Base-by-base conservation (phyloP, 2,797 vertebrate species). In the Cephalopachus bancanus region DNA sequence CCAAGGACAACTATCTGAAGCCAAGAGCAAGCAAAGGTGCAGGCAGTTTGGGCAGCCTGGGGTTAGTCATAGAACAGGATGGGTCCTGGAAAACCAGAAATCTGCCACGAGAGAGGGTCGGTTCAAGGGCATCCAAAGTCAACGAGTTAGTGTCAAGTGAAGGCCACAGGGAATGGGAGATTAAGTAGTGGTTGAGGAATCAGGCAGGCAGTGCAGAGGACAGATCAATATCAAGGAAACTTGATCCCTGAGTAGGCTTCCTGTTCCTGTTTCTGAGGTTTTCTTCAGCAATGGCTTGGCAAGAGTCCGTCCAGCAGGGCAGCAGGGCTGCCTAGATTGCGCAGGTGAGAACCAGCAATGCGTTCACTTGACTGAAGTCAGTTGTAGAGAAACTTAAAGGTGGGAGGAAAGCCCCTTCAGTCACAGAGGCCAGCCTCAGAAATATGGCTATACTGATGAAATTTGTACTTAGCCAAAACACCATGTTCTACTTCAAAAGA, bases 201-300 rank as follows among this genome's bases (percentile, higher is more conserved):
- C 64, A 86, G 65, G 62, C 0, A 53, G 81, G 69, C 64, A 84
- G 53, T 1, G 4, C 62, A 69, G 71, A 81, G 93, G 89, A 83
- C 67, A 93, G 92, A 94, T 96, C 49, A 44, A 0, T 96, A 97
- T 94, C 94, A 94, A 49, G 81, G 96, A 94, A 97, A 97, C 55
- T 16, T 1, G n/a, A 96, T 94, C 87, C 30, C n/a, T 88, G 59
- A 94, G 72, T 94, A 84, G 65, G 72, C 53, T 95, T 97, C 94
- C 96, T 96, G 74, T 97, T 94, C 84, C 72, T 65, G 33, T 69
- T 88, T 92, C 89, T 90, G 95, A 84, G 94, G 91, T 90, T 95
- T 93, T 69, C 93, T 75, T 95, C 64, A 55, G 51, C 59, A 53
- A 26, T 14, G 16, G 5, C 86, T 79, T 78, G 49, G 84, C 74